A percentile compares a stretch with the other conserved stretches of the same genome.
Conservation (phyloP, 35 echinoderm and acorn worm species). For the Heliocidaris erythrogramma region DNA sequence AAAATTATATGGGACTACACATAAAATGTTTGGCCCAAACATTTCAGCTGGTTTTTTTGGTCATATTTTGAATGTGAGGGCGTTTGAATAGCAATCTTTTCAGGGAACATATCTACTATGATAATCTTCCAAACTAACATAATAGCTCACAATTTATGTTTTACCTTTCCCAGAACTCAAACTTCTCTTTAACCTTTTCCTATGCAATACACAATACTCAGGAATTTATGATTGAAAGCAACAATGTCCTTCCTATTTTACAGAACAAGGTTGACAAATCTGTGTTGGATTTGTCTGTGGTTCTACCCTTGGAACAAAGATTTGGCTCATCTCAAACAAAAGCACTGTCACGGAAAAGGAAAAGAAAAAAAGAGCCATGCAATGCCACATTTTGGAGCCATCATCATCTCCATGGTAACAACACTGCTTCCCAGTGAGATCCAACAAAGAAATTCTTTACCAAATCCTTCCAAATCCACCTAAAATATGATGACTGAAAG, state of each 20-base stretch:
- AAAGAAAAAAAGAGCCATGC: neutral
- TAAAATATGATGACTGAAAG: neutral
- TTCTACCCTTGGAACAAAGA: neutral
- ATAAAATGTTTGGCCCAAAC: too few species aligned
- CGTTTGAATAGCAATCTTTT: too few species aligned
- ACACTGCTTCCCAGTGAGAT: neutral
- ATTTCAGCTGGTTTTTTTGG: too few species aligned
- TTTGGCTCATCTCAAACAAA: neutral
- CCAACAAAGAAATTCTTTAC: slow-evolving; percentile 18
- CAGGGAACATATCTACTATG: too few species aligned
- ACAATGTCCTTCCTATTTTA: neutral
- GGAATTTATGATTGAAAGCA: neutral
- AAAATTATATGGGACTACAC: too few species aligned
- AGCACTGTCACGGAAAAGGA: neutral
- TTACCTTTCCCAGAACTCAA: too few species aligned
- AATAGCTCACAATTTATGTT: too few species aligned
- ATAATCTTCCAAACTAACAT: too few species aligned
- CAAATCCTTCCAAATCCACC: neutral
- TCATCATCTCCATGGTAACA: neutral
- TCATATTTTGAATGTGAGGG: too few species aligned
- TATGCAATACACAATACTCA: neutral
- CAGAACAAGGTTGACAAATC: neutral
- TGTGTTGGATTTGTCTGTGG: neutral
- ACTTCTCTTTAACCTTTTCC: slow-evolving; percentile 16
- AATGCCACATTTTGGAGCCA: neutral